phyloP scores from a whole-genome alignment of 2,113 vertebrate species.

The Poeciliopsis turrubarensis region DNA sequence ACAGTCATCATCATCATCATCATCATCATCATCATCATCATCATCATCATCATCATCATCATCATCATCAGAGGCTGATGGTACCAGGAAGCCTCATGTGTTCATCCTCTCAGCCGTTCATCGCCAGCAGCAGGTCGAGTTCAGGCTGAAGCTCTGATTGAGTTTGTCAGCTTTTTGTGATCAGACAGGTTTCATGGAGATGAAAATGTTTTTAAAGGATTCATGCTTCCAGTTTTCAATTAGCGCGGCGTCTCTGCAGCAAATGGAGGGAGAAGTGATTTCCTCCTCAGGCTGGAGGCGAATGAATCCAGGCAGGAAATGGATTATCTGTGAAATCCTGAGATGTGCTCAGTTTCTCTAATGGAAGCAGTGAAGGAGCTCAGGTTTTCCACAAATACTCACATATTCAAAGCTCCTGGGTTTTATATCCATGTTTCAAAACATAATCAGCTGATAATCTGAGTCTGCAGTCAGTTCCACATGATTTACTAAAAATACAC shows the following conservation, averaged over 20 bases:
- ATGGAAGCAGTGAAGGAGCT: background rate
- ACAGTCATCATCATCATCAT: background rate
- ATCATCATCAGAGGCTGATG: background rate
- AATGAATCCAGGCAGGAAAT: slow-evolving; percentile 7
- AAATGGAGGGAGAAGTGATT: slow-evolving; percentile 27
- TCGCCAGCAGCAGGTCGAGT: background rate
- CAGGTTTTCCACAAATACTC: background rate
- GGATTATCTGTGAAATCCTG: slow-evolving; percentile 11
- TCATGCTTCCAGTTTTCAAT: slow-evolving; percentile 50
- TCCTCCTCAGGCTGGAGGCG: slow-evolving; percentile 14
- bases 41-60: background rate
- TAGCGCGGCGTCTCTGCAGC: slow-evolving; percentile 7
- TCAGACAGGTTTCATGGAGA: slow-evolving; percentile 21
- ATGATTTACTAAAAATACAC: background rate
- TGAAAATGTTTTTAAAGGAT: slow-evolving; percentile 29
- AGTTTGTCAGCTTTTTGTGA: background rate
- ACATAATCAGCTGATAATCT: background rate
- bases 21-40: no score
- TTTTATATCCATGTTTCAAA: background rate
- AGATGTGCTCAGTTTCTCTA: background rate
- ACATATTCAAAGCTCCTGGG: background rate
- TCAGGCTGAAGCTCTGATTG: slow-evolving; percentile 1
- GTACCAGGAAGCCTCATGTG: slow-evolving; percentile 15
- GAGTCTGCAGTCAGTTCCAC: no score
- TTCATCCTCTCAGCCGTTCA: slow-evolving; percentile 1